These are phyloP conservation scores for Umimayanthus chanpuru DNA, from an alignment of 92 coral and sea anemone genomes.

Conservation along the genomic window DNA sequence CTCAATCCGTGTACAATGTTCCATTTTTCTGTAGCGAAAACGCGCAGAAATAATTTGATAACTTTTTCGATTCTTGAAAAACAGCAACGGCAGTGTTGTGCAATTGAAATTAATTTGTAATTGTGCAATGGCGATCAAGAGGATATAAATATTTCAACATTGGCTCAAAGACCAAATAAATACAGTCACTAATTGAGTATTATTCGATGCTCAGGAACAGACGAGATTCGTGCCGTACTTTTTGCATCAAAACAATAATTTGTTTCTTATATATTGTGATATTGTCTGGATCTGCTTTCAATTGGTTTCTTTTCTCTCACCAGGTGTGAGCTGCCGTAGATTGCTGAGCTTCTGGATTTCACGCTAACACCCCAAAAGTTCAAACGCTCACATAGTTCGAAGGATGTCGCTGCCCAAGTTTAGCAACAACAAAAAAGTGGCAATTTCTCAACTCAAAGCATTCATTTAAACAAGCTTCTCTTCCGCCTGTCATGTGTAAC, in stretches of 20 bases:
- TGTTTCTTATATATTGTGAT: slow-evolving; percentile 41
- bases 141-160: slow-evolving; percentile 75
- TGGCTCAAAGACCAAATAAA: slow-evolving; percentile 75
- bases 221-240: slow-evolving; percentile 48
- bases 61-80: slow-evolving; percentile 29
- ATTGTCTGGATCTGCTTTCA: slow-evolving; percentile 46
- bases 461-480: background rate
- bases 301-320: slow-evolving; percentile 47
- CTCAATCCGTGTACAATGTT: slow-evolving; percentile 1
- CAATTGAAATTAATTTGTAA: slow-evolving; percentile 59
- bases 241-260: slow-evolving; percentile 49
- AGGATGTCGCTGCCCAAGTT: background rate
- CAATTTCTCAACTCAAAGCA: slow-evolving; percentile 11
- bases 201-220: slow-evolving; percentile 56
- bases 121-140: slow-evolving; percentile 64
- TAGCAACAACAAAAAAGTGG: slow-evolving; percentile 7
- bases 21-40: slow-evolving; percentile 10
- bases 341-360: background rate
- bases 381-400: background rate
- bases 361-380: slow-evolving; percentile 31
- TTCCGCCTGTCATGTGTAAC: slow-evolving; percentile 6
- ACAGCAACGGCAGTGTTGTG: slow-evolving; percentile 52
- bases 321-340: slow-evolving; percentile 57
- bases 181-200: slow-evolving; percentile 75
- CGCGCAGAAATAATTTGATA: background rate